Evolutionary conservation across 53 echinoderm and acorn worm species (phyloP), one percentile per base, ranked within the genome.

Genomic region (Antedon mediterranea): DNA sequence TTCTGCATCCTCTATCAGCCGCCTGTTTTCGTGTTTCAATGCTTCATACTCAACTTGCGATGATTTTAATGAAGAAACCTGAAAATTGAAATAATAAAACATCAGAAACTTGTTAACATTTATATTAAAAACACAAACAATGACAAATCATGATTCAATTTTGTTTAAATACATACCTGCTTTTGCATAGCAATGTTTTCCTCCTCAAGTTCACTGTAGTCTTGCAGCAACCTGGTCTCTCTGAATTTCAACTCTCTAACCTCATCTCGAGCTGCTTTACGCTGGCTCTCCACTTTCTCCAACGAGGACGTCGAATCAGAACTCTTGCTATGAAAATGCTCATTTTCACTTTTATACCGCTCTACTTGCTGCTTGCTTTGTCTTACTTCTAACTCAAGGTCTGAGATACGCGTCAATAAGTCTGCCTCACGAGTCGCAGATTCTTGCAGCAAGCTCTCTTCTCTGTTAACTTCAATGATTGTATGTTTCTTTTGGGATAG

Each of bases 181-280:
- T 94, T 91, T 76, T 94, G 94, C 90, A 94, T 91, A 82, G 84
- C 84, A 78, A 91, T 94, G 74, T 94, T 94, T 81, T 94, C 94
- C 80, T 94, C 94, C 72, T 94, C 94, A 43, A 94, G 86, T 73
- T 94, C 94, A 78, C 94, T 94, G 79, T 94, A 94, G 81, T 94
- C 94, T 75, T 90, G 82, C 15, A 94, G 83, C 74, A 94, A 80
- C 72, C 94, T 84, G 5, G 80, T 89, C 83, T 94, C 94, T 72
- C 94, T 75, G 30, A 93, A 94, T 80, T 94, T 91, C 43, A 79
- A 79, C 77, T 94, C 94, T 72, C 94, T 73, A 3, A 89, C 77
- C 43, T 91, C 94, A 43, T 94, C 94, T 57, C 91, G 91, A 80
- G 89, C 73, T 32, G 82, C 81, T 84, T 91, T 94, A 32, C 80